A percentile compares a stretch with the other conserved stretches of the same genome.
These are phyloP conservation scores for Carettochelys insculpta DNA, from an alignment of 2,113 vertebrate genomes.

Conservation along the genomic window DNA sequence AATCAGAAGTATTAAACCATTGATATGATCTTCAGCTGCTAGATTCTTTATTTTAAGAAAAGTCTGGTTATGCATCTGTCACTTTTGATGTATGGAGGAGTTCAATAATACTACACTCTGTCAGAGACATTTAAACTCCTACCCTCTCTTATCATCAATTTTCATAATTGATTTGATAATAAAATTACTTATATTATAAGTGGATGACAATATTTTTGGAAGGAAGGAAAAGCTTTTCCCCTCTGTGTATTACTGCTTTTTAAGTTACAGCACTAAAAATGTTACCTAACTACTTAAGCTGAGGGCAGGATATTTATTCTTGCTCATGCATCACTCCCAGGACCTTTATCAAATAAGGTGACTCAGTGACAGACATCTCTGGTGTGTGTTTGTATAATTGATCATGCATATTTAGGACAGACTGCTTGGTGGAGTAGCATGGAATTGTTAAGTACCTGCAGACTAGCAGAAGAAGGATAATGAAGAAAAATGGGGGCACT, in stretches of 20 bases:
- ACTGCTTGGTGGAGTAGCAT: not conserved
- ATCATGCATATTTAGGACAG: not conserved
- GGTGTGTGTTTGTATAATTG: not conserved
- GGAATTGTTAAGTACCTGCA: not conserved
- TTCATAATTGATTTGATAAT: conserved; percentile 55
- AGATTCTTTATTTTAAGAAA: not conserved
- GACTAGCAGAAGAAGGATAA: not conserved
- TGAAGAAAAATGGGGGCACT: not conserved
- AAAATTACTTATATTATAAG: conserved; percentile 28
- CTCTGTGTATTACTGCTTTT: conserved; percentile 13
- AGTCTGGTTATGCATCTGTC: conserved; percentile 13
- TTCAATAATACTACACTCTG: conserved; percentile 40
- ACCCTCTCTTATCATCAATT: conserved; percentile 16
- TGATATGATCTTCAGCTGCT: conserved; percentile 18
- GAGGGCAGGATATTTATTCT: not conserved
- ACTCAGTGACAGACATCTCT: not conserved
- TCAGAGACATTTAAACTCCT: conserved; percentile 32
- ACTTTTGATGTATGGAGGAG: conserved; percentile 43
- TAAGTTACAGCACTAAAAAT: not conserved
- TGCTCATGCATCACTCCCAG: not conserved
- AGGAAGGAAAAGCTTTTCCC: not conserved
- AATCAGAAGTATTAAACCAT: not conserved
- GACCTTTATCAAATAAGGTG: not conserved
- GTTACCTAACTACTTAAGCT: conserved; percentile 21
- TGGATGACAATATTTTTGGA: not conserved